Evolutionary conservation across 2,888 invertebrate species (phyloP), one percentile per base, ranked within the genome.

Genomic region (Tetragnatha montana): DNA sequence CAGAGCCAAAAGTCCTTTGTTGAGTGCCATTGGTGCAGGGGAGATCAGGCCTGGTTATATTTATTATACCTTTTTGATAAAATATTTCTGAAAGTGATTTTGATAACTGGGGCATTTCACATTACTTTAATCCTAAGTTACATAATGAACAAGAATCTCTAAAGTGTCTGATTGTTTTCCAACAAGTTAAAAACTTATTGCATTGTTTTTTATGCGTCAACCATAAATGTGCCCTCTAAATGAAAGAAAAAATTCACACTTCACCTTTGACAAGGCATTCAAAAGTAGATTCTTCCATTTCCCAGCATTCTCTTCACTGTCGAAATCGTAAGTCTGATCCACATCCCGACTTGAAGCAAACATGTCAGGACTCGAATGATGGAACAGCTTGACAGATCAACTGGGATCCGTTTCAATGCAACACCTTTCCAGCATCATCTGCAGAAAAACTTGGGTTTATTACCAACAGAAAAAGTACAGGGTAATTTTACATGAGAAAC

Each of bases 201-300:
- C 4, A 4, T 35, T 35, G 4, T 4, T 35, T 35, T 35, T 35
- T 35, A 35, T 2, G 35, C 4, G 35, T 35, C 4, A 35, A 35
- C 2, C 35, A 35, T 2, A 35, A 35, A 35, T 35, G 4, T 35
- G 4, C 35, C 35, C 35, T 35, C 35, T 4, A 4, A 35, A 35
- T 35, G 4, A 35, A 1, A 35, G 35, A 35, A 35, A 0, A 6
- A 81, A 22, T n/a, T 50, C n/a, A 14, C 7, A 14, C 7, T 22
- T n/a, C 94, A 98, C 98, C 96, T 97, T 97, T 94, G 96, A 96
- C 93, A 98, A 95, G 81, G 98, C 96, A 93, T 95, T 96, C 93
- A 97, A 96, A 94, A 98, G 96, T 92, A 98, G 95, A 92, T 98
- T 97, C 93, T 96, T 96, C 98, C 98, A 98, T 95, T 98, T 98